Conservation (phyloP, 1,140 invertebrate genomes). For the Dreissena rostriformis region DNA sequence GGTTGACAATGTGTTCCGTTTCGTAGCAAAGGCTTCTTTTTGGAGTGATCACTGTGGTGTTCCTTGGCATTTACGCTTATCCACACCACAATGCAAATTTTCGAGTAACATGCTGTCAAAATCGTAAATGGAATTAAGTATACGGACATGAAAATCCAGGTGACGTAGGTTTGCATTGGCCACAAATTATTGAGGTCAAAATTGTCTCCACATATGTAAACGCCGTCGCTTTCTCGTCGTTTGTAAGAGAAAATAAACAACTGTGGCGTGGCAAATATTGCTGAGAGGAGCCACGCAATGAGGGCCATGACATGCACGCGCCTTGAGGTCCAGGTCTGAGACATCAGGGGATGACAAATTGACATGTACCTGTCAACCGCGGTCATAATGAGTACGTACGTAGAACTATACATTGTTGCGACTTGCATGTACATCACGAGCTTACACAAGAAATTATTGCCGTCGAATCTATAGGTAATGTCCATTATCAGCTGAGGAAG, state of each 20-base stretch:
- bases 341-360: constrained; percentile 86
- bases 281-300: constrained; percentile 84
- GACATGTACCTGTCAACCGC: constrained; percentile 94
- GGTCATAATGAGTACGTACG: constrained; percentile 96
- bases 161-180: constrained; percentile 23
- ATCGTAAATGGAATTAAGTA: too few relatives aligned
- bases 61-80: constrained; percentile 34
- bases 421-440: constrained; percentile 87
- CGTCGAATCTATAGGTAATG: constrained; percentile 85
- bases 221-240: constrained; percentile 9
- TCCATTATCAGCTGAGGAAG: constrained; percentile 90
- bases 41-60: not conserved
- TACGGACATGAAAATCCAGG: too few relatives aligned
- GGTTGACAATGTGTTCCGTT: constrained; percentile 50
- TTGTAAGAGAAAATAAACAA: constrained; percentile 76
- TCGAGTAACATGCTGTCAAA: constrained; percentile 81
- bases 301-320: constrained; percentile 82
- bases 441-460: constrained; percentile 85
- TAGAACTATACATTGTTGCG: constrained; percentile 93
- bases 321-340: constrained; percentile 73
- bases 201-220: not conserved
- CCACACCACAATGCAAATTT: constrained; percentile 85
- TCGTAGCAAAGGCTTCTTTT: not conserved
- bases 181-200: constrained; percentile 11
- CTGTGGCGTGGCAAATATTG: constrained; percentile 86